phyloP scores from a whole-genome alignment of 2,888 invertebrate genomes.

The Nowickia ferox region DNA sequence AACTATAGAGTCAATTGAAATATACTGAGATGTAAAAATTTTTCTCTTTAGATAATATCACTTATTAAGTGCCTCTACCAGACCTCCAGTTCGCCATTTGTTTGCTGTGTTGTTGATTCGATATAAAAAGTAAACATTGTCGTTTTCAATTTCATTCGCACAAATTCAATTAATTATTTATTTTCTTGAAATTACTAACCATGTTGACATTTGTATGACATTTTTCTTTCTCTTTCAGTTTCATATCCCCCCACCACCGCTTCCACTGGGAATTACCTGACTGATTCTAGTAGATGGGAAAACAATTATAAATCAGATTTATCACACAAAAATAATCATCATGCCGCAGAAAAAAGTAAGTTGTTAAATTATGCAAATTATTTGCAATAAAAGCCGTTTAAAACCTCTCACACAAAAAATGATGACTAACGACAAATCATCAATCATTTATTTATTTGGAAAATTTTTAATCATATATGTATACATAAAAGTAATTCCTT shows the following conservation, averaged over 20 bases:
- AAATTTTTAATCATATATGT: background rate
- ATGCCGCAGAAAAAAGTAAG: slow-evolving; percentile 81
- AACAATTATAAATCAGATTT: slow-evolving; percentile 77
- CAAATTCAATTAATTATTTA: slow-evolving; percentile 57
- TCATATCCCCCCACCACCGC: slow-evolving; percentile 82
- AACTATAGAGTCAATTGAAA: too few relatives aligned
- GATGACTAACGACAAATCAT: background rate
- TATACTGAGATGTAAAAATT: too few relatives aligned
- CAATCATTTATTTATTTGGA: slow-evolving; percentile 15
- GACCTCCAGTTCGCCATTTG: background rate
- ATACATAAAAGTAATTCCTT: slow-evolving; percentile 85
- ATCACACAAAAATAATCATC: slow-evolving; percentile 75
- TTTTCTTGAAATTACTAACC: slow-evolving; percentile 15
- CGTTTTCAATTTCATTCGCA: slow-evolving; percentile 20
- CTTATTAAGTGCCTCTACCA: too few relatives aligned
- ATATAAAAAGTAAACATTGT: slow-evolving; percentile 25
- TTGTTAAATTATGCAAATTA: slow-evolving; percentile 54
- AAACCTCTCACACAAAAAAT: background rate
- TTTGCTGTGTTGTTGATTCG: slow-evolving; percentile 5
- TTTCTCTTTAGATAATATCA: too few relatives aligned
- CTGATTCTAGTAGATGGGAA: slow-evolving; percentile 80
- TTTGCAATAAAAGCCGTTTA: background rate
- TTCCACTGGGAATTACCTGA: slow-evolving; percentile 77
- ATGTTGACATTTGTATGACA: slow-evolving; percentile 10
- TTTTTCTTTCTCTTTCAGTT: slow-evolving; percentile 74